Conservation (phyloP, 2,113 vertebrate species). For the Anhinga anhinga region DNA sequence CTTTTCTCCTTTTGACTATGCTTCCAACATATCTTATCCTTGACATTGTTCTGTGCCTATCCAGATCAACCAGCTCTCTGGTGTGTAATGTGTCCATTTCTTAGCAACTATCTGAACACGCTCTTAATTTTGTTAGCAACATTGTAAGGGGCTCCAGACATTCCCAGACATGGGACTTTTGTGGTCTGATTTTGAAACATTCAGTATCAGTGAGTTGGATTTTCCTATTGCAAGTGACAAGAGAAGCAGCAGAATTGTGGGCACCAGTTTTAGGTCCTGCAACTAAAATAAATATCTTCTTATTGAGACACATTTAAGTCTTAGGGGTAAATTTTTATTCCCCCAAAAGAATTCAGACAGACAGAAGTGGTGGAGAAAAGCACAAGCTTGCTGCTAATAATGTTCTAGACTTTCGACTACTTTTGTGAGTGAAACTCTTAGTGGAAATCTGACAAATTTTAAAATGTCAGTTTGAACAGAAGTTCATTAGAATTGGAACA, state of each 20-base stretch:
- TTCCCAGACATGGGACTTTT: neutral
- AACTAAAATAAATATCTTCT: conserved; percentile 46
- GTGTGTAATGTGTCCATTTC: neutral
- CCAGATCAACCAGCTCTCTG: neutral
- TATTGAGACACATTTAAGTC: neutral
- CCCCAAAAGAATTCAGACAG: conserved; percentile 41
- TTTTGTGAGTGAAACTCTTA: conserved; percentile 31
- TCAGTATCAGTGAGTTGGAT: conserved; percentile 13
- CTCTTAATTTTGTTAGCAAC: neutral
- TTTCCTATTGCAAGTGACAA: neutral
- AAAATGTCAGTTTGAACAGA: conserved; percentile 43
- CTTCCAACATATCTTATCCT: neutral
- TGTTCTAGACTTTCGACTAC: conserved; percentile 15
- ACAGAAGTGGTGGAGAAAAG: neutral
- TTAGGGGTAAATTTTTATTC: conserved; percentile 31
- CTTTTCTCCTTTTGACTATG: neutral
- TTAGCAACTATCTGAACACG: neutral
- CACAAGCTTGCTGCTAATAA: neutral
- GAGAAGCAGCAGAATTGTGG: conserved; percentile 28
- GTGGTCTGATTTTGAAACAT: neutral
- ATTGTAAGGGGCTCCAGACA: neutral
- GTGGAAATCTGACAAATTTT: conserved; percentile 35
- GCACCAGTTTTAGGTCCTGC: conserved; percentile 19
- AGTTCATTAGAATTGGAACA: conserved; percentile 19
- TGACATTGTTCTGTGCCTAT: neutral